Percentiles rank a stretch among this genome's conserved stretches.
Evolutionary conservation across 2,797 vertebrate genomes (phyloP).

Genomic region (Pyrocephalus nanus): DNA sequence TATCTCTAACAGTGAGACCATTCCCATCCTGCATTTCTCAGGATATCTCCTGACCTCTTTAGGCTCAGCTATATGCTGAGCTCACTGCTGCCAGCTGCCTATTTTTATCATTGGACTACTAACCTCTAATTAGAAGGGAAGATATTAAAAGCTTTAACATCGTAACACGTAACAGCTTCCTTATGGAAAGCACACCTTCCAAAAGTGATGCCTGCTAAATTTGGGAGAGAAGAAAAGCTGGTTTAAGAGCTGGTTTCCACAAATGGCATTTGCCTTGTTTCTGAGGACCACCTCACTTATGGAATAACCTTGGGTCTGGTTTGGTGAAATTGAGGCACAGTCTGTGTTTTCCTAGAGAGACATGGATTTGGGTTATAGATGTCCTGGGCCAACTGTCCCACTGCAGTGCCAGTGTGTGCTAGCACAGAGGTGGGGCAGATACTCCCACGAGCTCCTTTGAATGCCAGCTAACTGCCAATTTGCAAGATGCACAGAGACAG

Average conservation of each 20-base stretch:
- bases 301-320: background rate
- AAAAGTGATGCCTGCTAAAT: background rate
- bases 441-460: background rate
- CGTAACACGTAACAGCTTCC: background rate
- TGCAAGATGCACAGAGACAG: background rate
- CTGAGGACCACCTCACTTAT: background rate
- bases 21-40: background rate
- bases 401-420: background rate
- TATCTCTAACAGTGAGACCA: background rate
- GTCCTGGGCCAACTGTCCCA: background rate
- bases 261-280: background rate
- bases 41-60: background rate
- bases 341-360: background rate
- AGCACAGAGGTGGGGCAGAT: background rate
- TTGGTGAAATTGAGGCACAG: background rate
- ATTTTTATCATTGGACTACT: constrained; percentile 52
- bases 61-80: background rate
- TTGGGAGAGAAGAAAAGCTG: background rate
- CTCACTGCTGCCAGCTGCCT: background rate
- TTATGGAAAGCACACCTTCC: background rate
- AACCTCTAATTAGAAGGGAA: constrained; percentile 50
- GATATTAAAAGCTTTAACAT: constrained; percentile 27
- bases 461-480: background rate
- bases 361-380: background rate
- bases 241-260: background rate